Evolutionary conservation across 2,797 vertebrate genomes (phyloP), one percentile per base, ranked within the genome.

Genomic region (Cirrhinus mrigala): DNA sequence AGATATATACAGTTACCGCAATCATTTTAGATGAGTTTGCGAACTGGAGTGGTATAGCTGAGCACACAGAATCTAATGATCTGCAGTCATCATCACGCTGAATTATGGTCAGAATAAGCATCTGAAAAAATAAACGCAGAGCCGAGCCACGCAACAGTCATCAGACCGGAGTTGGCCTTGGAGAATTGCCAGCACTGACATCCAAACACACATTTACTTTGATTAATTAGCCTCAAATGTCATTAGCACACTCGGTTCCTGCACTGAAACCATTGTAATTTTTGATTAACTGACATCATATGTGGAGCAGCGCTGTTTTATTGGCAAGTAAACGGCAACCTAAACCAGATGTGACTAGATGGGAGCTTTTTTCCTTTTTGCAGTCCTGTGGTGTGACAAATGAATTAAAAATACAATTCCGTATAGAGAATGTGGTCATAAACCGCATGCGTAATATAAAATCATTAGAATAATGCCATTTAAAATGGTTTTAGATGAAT

Each of bases 141-240:
- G 33, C 60, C 52, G 80, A 86, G 75, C 84, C 81, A 80, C 83
- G 82, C 68, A 70, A 79, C 85, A 86, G 77, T 64, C 68, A 75
- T 85, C 85, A 71, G 40, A 73, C 75, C 84, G 52, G 58, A 79
- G 83, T 86, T 87, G 86, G 79, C 70, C 29, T 78, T 76, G 33
- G 71, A 76, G 52, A 78, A 27, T 79, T 84, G 73, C 82, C 75
- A 81, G 40, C 66, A 58, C 82, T 84, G 24, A 29, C 71, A 83
- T 79, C 86, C 70, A 88, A 85, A 82, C 60, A 86, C 60, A 86
- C 64, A 74, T 82, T 79, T 60, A 27, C 33, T 82, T 84, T 75
- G 69, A 80, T 84, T 89, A 88, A 89, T 88, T 88, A 87, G 70
- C 48, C 81, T 81, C 62, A 58, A 66, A 86, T 81, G 56, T 60